A percentile compares a stretch with the other conserved stretches of the same genome.
Conservation (phyloP, 2,888 invertebrate genomes). For the Hydriomena furcata region DNA sequence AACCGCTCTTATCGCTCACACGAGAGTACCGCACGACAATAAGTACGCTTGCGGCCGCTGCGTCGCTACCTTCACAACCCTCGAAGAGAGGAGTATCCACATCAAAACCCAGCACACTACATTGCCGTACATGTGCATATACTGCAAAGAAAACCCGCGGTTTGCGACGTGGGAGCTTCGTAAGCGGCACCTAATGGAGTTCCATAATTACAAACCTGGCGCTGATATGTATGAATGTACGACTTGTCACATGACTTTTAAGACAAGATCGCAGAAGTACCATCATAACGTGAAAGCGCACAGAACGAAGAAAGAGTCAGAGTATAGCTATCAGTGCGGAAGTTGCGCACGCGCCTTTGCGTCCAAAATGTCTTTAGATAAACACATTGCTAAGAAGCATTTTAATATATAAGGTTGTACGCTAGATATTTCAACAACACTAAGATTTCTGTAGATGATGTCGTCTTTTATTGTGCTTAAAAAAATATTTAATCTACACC, state of each 20-base stretch:
- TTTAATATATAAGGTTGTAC: conserved; percentile 58
- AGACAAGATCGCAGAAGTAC: conserved; percentile 74
- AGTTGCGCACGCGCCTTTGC: conserved; percentile 79
- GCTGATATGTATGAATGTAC: conserved; percentile 77
- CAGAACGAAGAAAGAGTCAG: conserved; percentile 71
- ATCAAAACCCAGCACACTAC: conserved; percentile 72
- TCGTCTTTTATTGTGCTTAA: no score
- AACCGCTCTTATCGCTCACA: conserved; percentile 66
- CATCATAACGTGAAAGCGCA: conserved; percentile 76
- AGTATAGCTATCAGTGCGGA: conserved; percentile 74
- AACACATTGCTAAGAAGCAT: conserved; percentile 82
- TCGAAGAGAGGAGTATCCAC: conserved; percentile 69
- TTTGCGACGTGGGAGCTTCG: conserved; percentile 75
- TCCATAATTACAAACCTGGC: conserved; percentile 72
- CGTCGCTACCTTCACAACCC: conserved; percentile 68
- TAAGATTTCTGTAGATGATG: no score
- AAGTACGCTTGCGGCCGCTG: conserved; percentile 74
- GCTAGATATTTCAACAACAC: no score
- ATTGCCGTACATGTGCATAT: conserved; percentile 70
- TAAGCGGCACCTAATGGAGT: conserved; percentile 72
- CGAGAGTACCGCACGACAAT: conserved; percentile 70
- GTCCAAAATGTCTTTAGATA: conserved; percentile 78
- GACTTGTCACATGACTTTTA: conserved; percentile 75
- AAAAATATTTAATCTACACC: no score
- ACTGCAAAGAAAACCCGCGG: conserved; percentile 73